These are phyloP conservation scores for Parazoanthus darwini DNA, from an alignment of 92 coral and sea anemone species.

Conservation along the genomic window DNA sequence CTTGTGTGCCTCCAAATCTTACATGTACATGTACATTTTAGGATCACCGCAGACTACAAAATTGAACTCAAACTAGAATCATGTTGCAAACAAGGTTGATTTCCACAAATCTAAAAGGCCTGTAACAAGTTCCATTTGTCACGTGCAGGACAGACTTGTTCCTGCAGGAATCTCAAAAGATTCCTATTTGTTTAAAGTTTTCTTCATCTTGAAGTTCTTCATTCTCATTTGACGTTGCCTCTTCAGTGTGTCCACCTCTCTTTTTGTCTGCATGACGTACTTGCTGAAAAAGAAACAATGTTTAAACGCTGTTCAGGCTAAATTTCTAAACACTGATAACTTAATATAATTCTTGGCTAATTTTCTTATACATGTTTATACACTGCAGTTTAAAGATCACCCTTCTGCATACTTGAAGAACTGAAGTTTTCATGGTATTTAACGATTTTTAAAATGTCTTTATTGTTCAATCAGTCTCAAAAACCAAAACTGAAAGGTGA, in stretches of 20 bases:
- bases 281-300: conserved; percentile 46
- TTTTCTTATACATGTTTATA: neutral
- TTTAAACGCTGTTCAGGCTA: neutral
- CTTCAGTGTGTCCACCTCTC: conserved; percentile 57
- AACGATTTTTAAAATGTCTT: too few relatives aligned
- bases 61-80: neutral
- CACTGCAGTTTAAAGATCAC: neutral
- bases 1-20: too few relatives aligned
- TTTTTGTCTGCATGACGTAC: conserved; percentile 56
- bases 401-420: neutral
- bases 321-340: neutral
- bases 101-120: neutral
- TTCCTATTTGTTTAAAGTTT: neutral
- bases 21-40: too few relatives aligned
- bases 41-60: neutral
- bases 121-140: neutral
- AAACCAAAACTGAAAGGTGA: too few relatives aligned
- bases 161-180: neutral
- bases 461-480: too few relatives aligned
- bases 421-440: neutral
- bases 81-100: too few relatives aligned
- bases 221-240: conserved; percentile 57
- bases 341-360: neutral
- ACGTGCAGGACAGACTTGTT: neutral
- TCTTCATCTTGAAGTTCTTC: conserved; percentile 45